These are phyloP conservation scores for Neoseiulus cucumeris DNA, from an alignment of 1,140 invertebrate species.

Conservation along the genomic window DNA sequence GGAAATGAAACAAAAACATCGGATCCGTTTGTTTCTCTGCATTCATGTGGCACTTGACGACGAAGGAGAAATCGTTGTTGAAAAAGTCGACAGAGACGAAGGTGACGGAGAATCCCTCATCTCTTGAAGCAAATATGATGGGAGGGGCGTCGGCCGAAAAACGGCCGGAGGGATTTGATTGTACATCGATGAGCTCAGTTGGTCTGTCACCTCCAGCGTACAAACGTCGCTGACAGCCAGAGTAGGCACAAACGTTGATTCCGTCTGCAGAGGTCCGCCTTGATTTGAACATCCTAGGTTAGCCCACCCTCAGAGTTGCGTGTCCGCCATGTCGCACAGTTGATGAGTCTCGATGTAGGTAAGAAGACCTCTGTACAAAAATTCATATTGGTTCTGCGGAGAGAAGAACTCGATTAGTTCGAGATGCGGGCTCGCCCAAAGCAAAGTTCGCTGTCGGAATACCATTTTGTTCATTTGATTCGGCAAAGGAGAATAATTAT, in stretches of 20 bases:
- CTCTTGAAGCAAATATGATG: too few species aligned
- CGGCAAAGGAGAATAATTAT: neutral
- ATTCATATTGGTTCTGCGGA: constrained; percentile 70
- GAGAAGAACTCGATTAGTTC: constrained; percentile 15
- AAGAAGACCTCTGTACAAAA: constrained; percentile 65
- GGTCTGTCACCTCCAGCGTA: too few species aligned
- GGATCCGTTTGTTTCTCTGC: too few species aligned
- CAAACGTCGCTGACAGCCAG: too few species aligned
- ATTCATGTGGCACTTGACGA: neutral
- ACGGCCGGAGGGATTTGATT: too few species aligned
- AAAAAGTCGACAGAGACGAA: neutral
- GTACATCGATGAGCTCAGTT: too few species aligned
- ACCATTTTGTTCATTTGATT: neutral
- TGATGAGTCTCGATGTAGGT: constrained; percentile 51
- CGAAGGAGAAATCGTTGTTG: neutral
- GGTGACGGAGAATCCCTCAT: neutral
- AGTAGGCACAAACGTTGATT: too few species aligned
- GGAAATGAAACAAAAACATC: too few species aligned
- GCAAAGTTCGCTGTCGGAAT: too few species aligned
- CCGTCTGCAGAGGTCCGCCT: neutral
- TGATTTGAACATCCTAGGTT: constrained; percentile 11
- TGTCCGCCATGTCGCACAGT: constrained; percentile 22
- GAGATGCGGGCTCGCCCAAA: too few species aligned
- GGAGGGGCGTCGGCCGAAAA: too few species aligned
- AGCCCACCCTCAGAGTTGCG: constrained; percentile 19